These are phyloP conservation scores for Pseudochirops cupreus DNA, from an alignment of 2,797 vertebrate genomes.

Conservation along the genomic window DNA sequence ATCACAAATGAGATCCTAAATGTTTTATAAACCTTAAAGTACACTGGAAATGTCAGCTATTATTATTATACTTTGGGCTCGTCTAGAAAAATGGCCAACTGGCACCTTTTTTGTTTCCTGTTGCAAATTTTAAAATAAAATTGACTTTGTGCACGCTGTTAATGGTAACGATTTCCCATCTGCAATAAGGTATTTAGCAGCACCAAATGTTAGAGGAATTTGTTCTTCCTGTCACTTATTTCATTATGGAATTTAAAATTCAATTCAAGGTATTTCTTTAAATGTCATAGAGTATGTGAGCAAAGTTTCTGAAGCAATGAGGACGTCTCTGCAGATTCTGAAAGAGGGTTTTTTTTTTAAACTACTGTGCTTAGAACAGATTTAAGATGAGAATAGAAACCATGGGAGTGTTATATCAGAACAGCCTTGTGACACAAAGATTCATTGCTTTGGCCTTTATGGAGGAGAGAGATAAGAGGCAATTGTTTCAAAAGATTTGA, in stretches of 20 bases:
- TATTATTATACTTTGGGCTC: conserved; percentile 67
- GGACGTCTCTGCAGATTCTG: conserved; percentile 24
- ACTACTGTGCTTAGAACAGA: conserved; percentile 61
- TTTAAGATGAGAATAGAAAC: conserved; percentile 73
- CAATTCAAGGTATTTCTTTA: conserved; percentile 51
- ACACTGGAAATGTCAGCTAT: neutral
- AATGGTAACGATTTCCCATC: conserved; percentile 68
- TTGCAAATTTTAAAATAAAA: conserved; percentile 73
- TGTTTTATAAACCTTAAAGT: neutral
- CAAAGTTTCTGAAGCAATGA: conserved; percentile 56
- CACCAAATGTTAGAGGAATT: conserved; percentile 71
- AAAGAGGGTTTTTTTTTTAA: conserved; percentile 39
- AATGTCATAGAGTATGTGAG: conserved; percentile 65
- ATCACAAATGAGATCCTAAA: neutral
- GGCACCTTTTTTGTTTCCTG: conserved; percentile 52
- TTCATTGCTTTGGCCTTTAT: conserved; percentile 79
- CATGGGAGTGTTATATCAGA: conserved; percentile 65
- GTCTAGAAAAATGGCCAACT: conserved; percentile 56
- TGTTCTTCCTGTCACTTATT: conserved; percentile 55
- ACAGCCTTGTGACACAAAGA: conserved; percentile 61
- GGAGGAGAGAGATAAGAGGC: conserved; percentile 54
- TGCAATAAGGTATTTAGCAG: conserved; percentile 62
- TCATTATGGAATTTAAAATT: conserved; percentile 69
- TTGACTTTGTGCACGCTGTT: conserved; percentile 69
- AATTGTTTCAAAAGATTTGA: conserved; percentile 72